phyloP scores from a whole-genome alignment of 1,140 invertebrate species.

The Aporrectodea caliginosa region DNA sequence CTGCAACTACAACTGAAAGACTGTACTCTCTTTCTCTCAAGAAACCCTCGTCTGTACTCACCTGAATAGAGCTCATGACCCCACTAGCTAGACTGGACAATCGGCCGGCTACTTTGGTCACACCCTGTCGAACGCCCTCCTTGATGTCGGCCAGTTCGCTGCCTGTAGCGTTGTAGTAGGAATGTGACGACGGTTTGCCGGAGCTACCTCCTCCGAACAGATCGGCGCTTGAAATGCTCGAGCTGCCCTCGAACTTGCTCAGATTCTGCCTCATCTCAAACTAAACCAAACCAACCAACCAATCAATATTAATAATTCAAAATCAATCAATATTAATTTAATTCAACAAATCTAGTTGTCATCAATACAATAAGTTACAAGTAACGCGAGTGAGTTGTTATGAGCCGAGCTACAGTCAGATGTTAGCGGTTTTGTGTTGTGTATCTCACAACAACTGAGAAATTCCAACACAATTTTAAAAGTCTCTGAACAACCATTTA shows the following conservation, averaged over 20 bases:
- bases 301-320: no score
- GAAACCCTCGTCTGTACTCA: conserved; percentile 28
- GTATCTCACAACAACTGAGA: no score
- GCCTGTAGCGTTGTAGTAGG: conserved; percentile 51
- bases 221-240: conserved; percentile 89
- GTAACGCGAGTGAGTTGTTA: no score
- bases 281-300: conserved; percentile 49
- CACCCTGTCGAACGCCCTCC: conserved; percentile 91
- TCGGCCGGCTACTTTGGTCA: conserved; percentile 91
- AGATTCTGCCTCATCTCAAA: conserved; percentile 67
- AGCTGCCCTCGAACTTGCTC: conserved; percentile 67
- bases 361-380: no score
- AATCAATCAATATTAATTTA: no score
- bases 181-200: conserved; percentile 27
- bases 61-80: conserved; percentile 87
- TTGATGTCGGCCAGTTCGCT: conserved; percentile 90
- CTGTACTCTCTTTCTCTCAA: no score
- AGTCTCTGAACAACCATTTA: no score
- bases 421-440: no score
- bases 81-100: conserved; percentile 89
- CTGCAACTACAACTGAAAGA: no score
- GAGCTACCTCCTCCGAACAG: conserved; percentile 71
- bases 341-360: no score
- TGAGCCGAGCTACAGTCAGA: no score
- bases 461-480: no score